Conservation (phyloP, 2,113 vertebrate genomes). For the Gambusia affinis region DNA sequence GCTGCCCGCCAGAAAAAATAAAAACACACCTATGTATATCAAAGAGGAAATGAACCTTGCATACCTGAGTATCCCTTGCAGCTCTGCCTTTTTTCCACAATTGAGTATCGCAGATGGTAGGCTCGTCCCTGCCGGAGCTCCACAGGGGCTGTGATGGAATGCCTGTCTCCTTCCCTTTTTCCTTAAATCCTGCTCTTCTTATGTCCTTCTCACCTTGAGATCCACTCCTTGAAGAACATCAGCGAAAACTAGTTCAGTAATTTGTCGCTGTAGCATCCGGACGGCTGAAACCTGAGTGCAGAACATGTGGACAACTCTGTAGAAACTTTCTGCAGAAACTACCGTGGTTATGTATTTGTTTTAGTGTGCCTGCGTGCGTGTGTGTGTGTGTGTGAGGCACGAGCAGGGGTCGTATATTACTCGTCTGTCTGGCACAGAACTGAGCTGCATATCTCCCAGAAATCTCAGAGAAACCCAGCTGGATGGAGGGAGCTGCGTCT, state of each 20-base stretch:
- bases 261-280: slow-evolving; percentile 25
- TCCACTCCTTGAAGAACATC: slow-evolving; percentile 7
- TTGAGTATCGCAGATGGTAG: slow-evolving; percentile 49
- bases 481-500: slow-evolving; percentile 56
- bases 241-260: slow-evolving; percentile 8
- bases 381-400: slow-evolving; percentile 39
- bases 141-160: slow-evolving; percentile 53
- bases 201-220: slow-evolving; percentile 40
- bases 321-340: slow-evolving; percentile 39
- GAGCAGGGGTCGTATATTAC: slow-evolving; percentile 66
- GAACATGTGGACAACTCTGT: slow-evolving; percentile 52
- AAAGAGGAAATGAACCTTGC: slow-evolving; percentile 46
- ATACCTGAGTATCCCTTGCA: slow-evolving; percentile 52
- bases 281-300: slow-evolving; percentile 23
- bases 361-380: slow-evolving; percentile 36
- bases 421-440: slow-evolving; percentile 67
- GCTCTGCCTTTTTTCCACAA: slow-evolving; percentile 36
- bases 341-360: slow-evolving; percentile 55
- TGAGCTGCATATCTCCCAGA: slow-evolving; percentile 68
- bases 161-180: slow-evolving; percentile 23
- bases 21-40: slow-evolving; percentile 16
- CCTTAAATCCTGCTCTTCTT: slow-evolving; percentile 42
- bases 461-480: slow-evolving; percentile 64
- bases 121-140: slow-evolving; percentile 47
- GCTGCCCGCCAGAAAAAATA: slow-evolving; percentile 43